These are phyloP conservation scores for Buphagus erythrorhynchus DNA, from an alignment of 2,797 vertebrate species.

Conservation along the genomic window DNA sequence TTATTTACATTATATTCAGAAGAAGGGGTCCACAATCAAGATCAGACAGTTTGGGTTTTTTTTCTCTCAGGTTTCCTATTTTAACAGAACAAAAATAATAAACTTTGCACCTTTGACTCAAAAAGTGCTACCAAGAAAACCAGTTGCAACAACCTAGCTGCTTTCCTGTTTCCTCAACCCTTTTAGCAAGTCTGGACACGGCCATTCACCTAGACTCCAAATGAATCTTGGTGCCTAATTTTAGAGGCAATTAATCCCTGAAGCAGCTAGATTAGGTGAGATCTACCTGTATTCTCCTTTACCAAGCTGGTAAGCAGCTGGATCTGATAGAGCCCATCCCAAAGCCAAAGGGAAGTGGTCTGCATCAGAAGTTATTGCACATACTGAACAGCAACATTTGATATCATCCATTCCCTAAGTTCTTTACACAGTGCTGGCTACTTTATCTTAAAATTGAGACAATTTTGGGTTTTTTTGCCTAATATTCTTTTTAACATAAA, in stretches of 20 bases:
- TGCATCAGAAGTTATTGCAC: background rate
- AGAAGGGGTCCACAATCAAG: background rate
- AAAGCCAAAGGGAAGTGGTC: background rate
- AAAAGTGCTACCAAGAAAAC: background rate
- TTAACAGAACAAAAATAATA: background rate
- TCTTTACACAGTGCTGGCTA: background rate
- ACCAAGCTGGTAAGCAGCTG: background rate
- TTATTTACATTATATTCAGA: background rate
- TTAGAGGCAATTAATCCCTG: background rate
- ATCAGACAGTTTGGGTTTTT: background rate
- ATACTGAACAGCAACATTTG: background rate
- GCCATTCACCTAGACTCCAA: background rate
- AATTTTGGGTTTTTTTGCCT: background rate
- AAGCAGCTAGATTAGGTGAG: background rate
- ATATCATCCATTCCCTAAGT: background rate
- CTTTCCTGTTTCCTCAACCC: background rate
- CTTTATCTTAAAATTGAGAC: background rate
- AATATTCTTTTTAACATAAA: background rate
- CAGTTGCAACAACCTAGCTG: background rate
- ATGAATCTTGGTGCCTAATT: background rate
- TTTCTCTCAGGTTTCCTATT: background rate
- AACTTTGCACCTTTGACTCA: background rate
- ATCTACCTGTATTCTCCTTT: background rate
- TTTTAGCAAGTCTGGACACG: background rate
- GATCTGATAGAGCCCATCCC: background rate